Conservation (phyloP, 2,113 vertebrate species). For the Elephas maximus region DNA sequence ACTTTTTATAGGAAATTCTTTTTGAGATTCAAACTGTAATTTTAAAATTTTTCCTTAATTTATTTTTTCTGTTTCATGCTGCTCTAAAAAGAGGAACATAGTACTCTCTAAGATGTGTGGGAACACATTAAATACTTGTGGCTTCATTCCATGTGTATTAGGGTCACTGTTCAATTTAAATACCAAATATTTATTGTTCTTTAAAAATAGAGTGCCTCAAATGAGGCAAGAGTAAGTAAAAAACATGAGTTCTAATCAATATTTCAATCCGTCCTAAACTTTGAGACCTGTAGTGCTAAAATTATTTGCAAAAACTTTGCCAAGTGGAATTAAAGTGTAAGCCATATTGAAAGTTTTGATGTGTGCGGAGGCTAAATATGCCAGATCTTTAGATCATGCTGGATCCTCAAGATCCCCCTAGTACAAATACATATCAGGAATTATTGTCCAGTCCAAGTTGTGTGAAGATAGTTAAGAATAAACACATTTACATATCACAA, state of each 20-base stretch:
- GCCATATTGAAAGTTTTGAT: conserved; percentile 8
- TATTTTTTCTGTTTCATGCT: neutral
- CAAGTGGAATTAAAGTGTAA: neutral
- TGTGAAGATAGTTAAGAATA: neutral
- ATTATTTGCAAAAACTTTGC: conserved; percentile 12
- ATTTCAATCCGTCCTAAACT: conserved; percentile 1
- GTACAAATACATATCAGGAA: neutral
- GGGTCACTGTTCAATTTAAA: conserved; percentile 57
- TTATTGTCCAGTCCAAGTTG: neutral
- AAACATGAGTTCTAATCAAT: neutral
- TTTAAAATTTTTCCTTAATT: neutral
- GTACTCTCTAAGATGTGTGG: neutral
- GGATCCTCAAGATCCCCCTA: neutral
- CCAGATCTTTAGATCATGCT: neutral
- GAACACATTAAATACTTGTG: neutral
- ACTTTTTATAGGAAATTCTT: neutral
- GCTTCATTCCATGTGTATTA: neutral
- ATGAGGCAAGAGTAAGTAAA: conserved; percentile 19
- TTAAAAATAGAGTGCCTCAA: neutral
- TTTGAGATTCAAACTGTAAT: conserved; percentile 1
- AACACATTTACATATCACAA: neutral
- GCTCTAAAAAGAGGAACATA: neutral
- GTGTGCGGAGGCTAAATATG: neutral
- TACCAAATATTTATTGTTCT: neutral
- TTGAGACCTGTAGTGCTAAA: neutral